These are phyloP conservation scores for Cranoglanis bouderius DNA, from an alignment of 2,113 vertebrate species.

Conservation along the genomic window DNA sequence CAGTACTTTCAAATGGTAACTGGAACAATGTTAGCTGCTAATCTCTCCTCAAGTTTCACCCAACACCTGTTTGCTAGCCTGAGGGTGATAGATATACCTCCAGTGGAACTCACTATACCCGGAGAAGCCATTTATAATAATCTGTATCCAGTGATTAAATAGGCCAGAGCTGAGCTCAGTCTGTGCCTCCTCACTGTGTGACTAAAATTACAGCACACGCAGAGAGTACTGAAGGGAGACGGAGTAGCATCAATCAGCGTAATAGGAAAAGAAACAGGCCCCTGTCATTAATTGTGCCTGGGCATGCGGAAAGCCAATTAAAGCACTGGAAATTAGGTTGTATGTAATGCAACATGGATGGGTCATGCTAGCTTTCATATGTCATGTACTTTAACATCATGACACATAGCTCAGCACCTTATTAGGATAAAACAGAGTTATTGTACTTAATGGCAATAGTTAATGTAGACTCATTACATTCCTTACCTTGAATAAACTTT, in stretches of 20 bases:
- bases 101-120: slow-evolving; percentile 15
- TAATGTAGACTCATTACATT: slow-evolving; percentile 8
- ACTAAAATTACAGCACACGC: slow-evolving; percentile 49
- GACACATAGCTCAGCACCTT: not conserved
- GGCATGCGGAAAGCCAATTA: slow-evolving; percentile 70
- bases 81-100: slow-evolving; percentile 39
- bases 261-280: slow-evolving; percentile 56
- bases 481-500: not conserved
- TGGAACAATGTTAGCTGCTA: slow-evolving; percentile 5
- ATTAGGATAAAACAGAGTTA: not conserved
- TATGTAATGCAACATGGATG: slow-evolving; percentile 44
- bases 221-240: slow-evolving; percentile 43
- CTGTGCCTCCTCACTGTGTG: slow-evolving; percentile 27
- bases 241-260: slow-evolving; percentile 65
- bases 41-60: slow-evolving; percentile 24
- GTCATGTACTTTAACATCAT: slow-evolving; percentile 17
- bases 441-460: not conserved
- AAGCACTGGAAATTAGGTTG: slow-evolving; percentile 63
- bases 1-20: slow-evolving; percentile 10
- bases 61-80: slow-evolving; percentile 40
- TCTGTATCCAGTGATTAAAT: slow-evolving; percentile 50
- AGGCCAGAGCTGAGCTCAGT: slow-evolving; percentile 53
- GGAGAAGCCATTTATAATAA: slow-evolving; percentile 46
- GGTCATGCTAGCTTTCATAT: slow-evolving; percentile 41
- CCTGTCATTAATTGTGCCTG: slow-evolving; percentile 67